Conservation (phyloP, 2,113 vertebrate genomes). For the Callospermophilus lateralis region DNA sequence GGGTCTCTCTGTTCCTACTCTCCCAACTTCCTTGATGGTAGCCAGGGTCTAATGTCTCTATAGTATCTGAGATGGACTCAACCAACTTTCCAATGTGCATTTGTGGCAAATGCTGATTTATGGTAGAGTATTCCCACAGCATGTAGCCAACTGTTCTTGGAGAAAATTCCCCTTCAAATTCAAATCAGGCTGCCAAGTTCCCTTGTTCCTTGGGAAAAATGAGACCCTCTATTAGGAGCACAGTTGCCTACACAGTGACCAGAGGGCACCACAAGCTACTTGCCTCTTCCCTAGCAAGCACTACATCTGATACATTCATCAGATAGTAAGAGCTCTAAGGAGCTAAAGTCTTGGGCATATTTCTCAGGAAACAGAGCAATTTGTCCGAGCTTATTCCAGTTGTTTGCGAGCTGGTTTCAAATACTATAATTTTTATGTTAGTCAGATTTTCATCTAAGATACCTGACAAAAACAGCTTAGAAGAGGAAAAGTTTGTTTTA, state of each 20-base stretch:
- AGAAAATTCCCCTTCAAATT: not conserved
- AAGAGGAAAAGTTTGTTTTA: too few species aligned
- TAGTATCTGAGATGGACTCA: not conserved
- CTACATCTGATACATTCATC: not conserved
- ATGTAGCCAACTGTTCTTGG: not conserved
- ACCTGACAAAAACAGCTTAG: too few species aligned
- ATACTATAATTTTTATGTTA: not conserved
- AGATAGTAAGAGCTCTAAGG: not conserved
- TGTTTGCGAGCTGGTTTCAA: not conserved
- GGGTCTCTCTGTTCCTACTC: not conserved
- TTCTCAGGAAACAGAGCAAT: not conserved
- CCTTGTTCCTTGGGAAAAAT: not conserved
- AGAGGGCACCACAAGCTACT: not conserved
- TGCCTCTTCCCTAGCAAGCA: not conserved
- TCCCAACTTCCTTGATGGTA: not conserved
- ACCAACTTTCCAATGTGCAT: not conserved
- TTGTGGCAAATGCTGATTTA: not conserved
- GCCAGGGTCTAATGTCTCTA: not conserved
- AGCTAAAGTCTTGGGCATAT: not conserved
- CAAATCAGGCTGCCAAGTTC: not conserved
- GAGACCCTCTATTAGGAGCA: not conserved
- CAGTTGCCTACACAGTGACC: not conserved
- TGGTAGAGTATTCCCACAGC: not conserved
- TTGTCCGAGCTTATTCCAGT: not conserved
- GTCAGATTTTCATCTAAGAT: too few species aligned